phyloP scores from a whole-genome alignment of 2,888 invertebrate species.

The Tigriopus californicus region DNA sequence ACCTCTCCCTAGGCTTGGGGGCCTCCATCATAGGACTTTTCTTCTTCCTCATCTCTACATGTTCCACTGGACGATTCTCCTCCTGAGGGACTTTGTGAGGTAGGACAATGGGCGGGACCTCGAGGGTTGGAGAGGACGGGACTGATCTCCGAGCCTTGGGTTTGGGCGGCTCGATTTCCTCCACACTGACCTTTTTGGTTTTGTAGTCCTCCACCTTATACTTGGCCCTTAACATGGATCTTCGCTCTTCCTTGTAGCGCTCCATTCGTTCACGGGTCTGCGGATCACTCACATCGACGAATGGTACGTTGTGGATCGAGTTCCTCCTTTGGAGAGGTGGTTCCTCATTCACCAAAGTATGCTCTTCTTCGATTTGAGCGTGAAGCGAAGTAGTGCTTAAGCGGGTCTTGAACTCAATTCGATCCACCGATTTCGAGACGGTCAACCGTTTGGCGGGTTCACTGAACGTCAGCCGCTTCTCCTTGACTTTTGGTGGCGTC shows the following conservation, averaged over 20 bases:
- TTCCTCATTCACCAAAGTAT: neutral
- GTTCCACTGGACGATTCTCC: too few relatives aligned
- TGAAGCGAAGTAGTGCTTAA: too few relatives aligned
- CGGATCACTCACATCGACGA: constrained; percentile 15
- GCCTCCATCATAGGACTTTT: neutral
- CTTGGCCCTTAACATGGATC: constrained; percentile 62
- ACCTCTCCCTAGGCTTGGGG: neutral
- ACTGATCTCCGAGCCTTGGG: neutral
- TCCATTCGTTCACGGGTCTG: constrained; percentile 42
- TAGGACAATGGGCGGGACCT: too few relatives aligned
- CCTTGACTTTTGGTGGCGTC: too few relatives aligned
- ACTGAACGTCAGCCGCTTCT: too few relatives aligned
- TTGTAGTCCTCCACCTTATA: constrained; percentile 41
- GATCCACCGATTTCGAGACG: too few relatives aligned
- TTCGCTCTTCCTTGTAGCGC: constrained; percentile 73
- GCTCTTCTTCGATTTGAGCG: too few relatives aligned
- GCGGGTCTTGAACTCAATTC: too few relatives aligned
- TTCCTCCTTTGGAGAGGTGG: constrained; percentile 9
- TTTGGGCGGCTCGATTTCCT: neutral
- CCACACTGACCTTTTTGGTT: neutral
- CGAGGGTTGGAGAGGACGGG: neutral
- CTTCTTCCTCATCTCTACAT: neutral
- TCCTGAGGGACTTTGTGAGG: neutral
- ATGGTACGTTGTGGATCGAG: constrained; percentile 15
- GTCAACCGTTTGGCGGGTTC: too few relatives aligned